These are phyloP conservation scores for Myotis yumanensis DNA, from an alignment of 2,113 vertebrate genomes.

Conservation along the genomic window DNA sequence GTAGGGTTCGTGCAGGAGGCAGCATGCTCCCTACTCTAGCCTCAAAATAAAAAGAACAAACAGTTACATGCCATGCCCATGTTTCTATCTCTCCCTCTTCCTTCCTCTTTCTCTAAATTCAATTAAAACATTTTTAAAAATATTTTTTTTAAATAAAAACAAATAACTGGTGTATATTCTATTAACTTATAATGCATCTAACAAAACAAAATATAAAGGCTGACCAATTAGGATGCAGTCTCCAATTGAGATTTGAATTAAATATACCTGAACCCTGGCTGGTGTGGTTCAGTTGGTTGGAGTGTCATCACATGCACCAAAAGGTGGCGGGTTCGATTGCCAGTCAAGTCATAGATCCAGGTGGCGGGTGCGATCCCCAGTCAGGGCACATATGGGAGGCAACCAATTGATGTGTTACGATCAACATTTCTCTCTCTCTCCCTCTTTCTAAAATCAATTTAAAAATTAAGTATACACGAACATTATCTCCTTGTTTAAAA, in stretches of 20 bases:
- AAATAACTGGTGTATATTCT: background rate
- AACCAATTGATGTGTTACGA: background rate
- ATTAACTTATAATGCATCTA: background rate
- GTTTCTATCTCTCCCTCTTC: background rate
- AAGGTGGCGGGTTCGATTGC: background rate
- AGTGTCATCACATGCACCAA: background rate
- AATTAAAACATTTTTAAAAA: too few relatives aligned
- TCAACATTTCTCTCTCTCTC: background rate
- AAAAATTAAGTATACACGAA: background rate
- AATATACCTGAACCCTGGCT: background rate
- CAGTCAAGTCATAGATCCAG: too few relatives aligned
- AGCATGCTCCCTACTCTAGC: too few relatives aligned
- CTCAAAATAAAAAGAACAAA: constrained; percentile 59
- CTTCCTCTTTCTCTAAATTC: too few relatives aligned
- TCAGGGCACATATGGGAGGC: background rate
- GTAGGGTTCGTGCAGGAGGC: too few relatives aligned
- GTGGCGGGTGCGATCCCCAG: background rate
- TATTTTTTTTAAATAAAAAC: too few relatives aligned
- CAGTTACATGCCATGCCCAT: background rate
- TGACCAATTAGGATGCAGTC: background rate
- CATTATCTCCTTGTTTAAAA: background rate
- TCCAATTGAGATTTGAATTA: background rate
- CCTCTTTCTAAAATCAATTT: background rate
- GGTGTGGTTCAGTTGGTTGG: background rate
- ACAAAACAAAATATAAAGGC: constrained; percentile 37